These are phyloP conservation scores for Collichthys lucidus DNA, from an alignment of 2,113 vertebrate species.

Conservation along the genomic window DNA sequence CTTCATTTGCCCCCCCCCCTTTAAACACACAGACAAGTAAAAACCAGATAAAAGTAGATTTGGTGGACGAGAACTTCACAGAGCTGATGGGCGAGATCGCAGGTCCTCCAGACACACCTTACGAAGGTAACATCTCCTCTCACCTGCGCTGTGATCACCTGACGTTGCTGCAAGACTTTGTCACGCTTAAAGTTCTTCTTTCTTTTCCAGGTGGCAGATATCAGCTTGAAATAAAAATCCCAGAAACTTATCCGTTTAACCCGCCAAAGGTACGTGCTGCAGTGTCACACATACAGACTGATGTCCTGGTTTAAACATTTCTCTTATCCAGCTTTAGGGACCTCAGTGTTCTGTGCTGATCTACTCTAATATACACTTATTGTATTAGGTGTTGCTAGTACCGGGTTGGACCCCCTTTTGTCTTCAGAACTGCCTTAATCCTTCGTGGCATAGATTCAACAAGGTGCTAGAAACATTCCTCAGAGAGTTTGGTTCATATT, in stretches of 20 bases:
- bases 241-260: constrained; percentile 99
- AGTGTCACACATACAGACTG: not conserved
- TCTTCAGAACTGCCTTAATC: too few relatives aligned
- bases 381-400: too few relatives aligned
- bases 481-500: too few relatives aligned
- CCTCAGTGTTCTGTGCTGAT: not conserved
- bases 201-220: constrained; percentile 91
- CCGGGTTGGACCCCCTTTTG: too few relatives aligned
- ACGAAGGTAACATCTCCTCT: constrained; percentile 88
- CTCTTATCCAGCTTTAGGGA: not conserved
- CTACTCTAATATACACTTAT: too few relatives aligned
- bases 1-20: constrained; percentile 70
- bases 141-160: not conserved
- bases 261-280: constrained; percentile 92
- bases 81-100: constrained; percentile 99
- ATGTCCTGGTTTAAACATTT: not conserved
- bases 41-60: constrained; percentile 99
- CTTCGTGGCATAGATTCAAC: too few relatives aligned
- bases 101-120: constrained; percentile 98
- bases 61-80: constrained; percentile 99
- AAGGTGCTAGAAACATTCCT: too few relatives aligned
- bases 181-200: too few relatives aligned
- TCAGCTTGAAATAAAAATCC: constrained; percentile 99
- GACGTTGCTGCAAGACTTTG: not conserved
- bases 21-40: constrained; percentile 92